A percentile compares a stretch with the other conserved stretches of the same genome.
Evolutionary conservation across 2,797 vertebrate genomes (phyloP).

Genomic region (Alectoris magna): DNA sequence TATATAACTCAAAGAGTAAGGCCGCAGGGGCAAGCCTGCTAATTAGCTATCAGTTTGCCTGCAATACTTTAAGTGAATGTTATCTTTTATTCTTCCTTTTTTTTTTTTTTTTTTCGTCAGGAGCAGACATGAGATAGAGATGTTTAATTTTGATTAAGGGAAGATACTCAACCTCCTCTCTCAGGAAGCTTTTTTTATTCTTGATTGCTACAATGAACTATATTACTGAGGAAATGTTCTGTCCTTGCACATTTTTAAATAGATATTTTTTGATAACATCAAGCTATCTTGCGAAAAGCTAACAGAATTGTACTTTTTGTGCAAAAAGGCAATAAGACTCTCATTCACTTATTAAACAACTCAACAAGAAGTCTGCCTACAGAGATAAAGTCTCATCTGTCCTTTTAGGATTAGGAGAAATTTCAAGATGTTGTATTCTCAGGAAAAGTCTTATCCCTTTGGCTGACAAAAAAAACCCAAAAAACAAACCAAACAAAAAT

Average conservation of each 20-base stretch:
- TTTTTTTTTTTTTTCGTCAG: constrained; percentile 8
- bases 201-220: constrained; percentile 64
- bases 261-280: constrained; percentile 70
- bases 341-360: constrained; percentile 60
- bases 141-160: constrained; percentile 61
- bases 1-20: constrained; percentile 25
- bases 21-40: not conserved
- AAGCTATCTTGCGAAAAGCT: constrained; percentile 65
- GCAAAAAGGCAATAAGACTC: constrained; percentile 64
- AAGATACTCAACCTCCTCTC: constrained; percentile 60
- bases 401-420: constrained; percentile 45
- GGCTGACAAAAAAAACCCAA: not conserved
- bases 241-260: constrained; percentile 72
- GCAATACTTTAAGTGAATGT: not conserved
- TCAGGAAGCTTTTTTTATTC: constrained; percentile 67
- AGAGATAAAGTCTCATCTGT: constrained; percentile 64
- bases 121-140: not conserved
- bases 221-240: constrained; percentile 70
- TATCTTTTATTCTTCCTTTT: not conserved
- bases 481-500: too few relatives aligned
- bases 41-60: constrained; percentile 21
- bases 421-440: constrained; percentile 48
- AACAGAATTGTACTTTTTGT: constrained; percentile 72
- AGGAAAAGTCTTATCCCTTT: constrained; percentile 46
- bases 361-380: constrained; percentile 68